These are phyloP conservation scores for Globodera ellingtonae DNA, from an alignment of 1,140 invertebrate species.

Conservation along the genomic window DNA sequence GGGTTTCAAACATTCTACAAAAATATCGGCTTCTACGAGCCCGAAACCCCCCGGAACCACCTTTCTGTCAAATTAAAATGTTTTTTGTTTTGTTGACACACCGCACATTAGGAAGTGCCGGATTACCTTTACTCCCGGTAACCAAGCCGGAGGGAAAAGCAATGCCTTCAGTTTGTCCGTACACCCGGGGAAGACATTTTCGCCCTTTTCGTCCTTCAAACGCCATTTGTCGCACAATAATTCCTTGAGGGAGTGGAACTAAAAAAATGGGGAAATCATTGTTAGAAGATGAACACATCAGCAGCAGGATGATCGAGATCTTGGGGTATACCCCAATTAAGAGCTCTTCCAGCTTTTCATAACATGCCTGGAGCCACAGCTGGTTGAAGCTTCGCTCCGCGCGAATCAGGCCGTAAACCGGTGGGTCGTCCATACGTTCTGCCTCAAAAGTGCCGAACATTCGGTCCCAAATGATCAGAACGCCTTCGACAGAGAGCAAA, in stretches of 20 bases:
- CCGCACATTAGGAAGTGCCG: neutral
- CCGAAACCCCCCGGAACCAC: too few species aligned
- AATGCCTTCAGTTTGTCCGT: slow-evolving; percentile 55
- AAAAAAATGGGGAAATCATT: neutral
- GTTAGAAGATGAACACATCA: too few species aligned
- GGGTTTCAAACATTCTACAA: too few species aligned
- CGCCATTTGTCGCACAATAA: slow-evolving; percentile 55
- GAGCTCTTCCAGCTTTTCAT: too few species aligned
- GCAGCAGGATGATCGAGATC: too few species aligned
- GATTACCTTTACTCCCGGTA: slow-evolving; percentile 54
- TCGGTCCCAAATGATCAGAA: slow-evolving; percentile 72
- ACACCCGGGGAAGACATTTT: slow-evolving; percentile 49
- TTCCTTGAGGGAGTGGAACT: slow-evolving; percentile 56
- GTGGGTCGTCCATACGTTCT: slow-evolving; percentile 67
- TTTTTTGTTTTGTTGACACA: too few species aligned
- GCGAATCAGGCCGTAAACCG: slow-evolving; percentile 70
- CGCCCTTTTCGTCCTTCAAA: slow-evolving; percentile 57
- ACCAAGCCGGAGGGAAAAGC: slow-evolving; percentile 61
- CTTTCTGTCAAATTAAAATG: too few species aligned
- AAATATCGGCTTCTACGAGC: too few species aligned
- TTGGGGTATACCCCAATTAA: too few species aligned
- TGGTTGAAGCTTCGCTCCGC: slow-evolving; percentile 69
- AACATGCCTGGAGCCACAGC: slow-evolving; percentile 65
- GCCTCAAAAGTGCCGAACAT: slow-evolving; percentile 70
- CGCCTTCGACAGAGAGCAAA: slow-evolving; percentile 34